Base-by-base conservation (phyloP, 2,113 vertebrate genomes). In the Brevimyrus niger region DNA sequence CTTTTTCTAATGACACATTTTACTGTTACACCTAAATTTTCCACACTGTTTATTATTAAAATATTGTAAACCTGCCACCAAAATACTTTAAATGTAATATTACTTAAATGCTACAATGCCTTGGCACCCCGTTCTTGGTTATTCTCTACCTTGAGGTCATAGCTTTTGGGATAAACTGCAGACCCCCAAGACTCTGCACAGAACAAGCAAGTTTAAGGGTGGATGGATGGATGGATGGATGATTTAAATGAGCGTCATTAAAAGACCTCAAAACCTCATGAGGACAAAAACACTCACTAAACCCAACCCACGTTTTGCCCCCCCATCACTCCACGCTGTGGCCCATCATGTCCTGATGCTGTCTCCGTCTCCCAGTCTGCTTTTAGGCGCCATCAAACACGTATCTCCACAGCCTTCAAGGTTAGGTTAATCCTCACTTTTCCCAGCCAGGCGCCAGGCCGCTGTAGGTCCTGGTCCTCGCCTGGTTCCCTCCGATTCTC, bases 301-400 rank as follows among this genome's bases (percentile, higher is more conserved):
- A 23, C 42, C 23, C 82, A 19, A 7, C 5, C 35, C 42, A 38
- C 27, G 3, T 47, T 23, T 27, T 35, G 23, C n/a, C 82, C 87
- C 31, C 65, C 82, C 19, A 4, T 51, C 46, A 27, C 83, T 87
- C 89, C 87, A 48, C 58, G 84, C 84, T 91, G 90, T 92, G 87
- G 93, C 89, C 50, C 84, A 55, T 89, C 93, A 89, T 95, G 87
- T 89, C 65, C 47, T 88, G 84, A 8, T 90, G 42, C 2, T 90
- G 61, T 96, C 91, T 91, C 90, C 95, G 82, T 10, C 95, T 95
- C 89, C 87, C 93, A 96, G 95, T 95, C 94, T 94, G 94, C 95
- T 83, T 96, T 95, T 93, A 95, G 95, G 93, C 92, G 93, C 91
- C 87, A 88, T 65, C 93, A 94, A 90, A 92, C 92, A 53, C 94